Evolutionary conservation across 2,797 vertebrate genomes (phyloP), one percentile per base, ranked within the genome.

Genomic region (Rhinella marina): DNA sequence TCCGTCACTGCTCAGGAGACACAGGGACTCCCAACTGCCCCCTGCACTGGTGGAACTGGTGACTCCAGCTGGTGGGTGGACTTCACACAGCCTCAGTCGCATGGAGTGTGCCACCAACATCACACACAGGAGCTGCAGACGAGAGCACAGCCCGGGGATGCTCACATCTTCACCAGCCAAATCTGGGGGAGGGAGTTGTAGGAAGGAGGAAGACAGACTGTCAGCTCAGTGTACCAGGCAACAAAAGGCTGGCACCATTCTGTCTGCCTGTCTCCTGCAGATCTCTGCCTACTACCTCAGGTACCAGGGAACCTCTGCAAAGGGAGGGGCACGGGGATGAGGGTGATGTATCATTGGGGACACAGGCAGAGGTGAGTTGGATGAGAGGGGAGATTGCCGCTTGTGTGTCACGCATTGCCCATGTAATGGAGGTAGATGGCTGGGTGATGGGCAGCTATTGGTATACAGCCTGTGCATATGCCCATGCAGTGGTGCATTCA

Each of bases 171-270:
- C 82, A 70, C 6, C 32, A 89, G 84, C 88, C 88, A 89, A 84
- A 87, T 89, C 79, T 64, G 88, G 80, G 85, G 88, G 88, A 84
- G 85, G 88, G 85, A 87, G 85, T 23, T 86, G 84, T 78, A 79
- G 73, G 88, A 87, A 89, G 85, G 88, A 89, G 85, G 88, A 89
- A 87, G 88, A 87, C 88, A 89, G 88, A 89, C 88, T 89, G 88
- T 89, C 88, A 89, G 88, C 88, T 89, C 88, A 86, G 85, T 89
- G 88, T 89, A 89, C 88, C 88, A 87, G 88, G 88, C 88, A 83
- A 86, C 88, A 89, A 86, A 86, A 87, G 85, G 88, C 88, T 89
- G 88, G 81, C 88, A 89, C 81, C 85, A 61, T 86, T 80, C 85
- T 89, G 88, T 89, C 85, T 89, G 88, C 84, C 88, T 59, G 80